Evolutionary conservation across 2,113 vertebrate species (phyloP), one percentile per base, ranked within the genome.

Genomic region (Chlamydotis undulata): DNA sequence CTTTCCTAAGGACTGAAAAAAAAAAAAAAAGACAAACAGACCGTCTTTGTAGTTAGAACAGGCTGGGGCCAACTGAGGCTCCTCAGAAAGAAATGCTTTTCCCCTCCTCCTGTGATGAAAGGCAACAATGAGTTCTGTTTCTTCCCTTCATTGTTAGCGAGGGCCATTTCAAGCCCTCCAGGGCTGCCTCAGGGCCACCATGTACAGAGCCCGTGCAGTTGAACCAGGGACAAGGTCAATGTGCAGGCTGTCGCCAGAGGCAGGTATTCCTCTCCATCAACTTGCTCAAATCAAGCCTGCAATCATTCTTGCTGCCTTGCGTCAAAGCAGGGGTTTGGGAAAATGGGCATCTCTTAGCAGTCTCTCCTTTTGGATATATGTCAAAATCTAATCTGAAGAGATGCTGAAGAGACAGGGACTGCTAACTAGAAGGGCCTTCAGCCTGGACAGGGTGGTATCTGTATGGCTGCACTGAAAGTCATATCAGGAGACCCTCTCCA

Each of bases 141-240:
- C 55, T 69, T 83, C 33, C 14, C 18, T 7, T 65, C 0, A 0
- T 21, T 79, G 43, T 14, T 86, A 70, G 7, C 3, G 21, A 73
- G 39, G 53, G 33, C 25, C 31, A 70, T 87, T 77, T 71, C 73
- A 89, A 25, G 4, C 8, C 28, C 18, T 43, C 25, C 11, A 61
- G 35, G 57, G 57, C 53, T 86, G 21, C 28, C 6, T 0, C 21
- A 31, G 39, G 53, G 25, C 25, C 23, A 12, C 63, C 28, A 19
- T 3, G 6, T 12, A n/a, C 15, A 35, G n/a, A 55, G 12, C 12
- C 35, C 11, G 2, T 25, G 35, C 28, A 78, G 52, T 47, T 3
- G 3, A 77, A 45, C 4, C 21, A 45, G 17, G 37, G 37, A 24
- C 37, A 37, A 41, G 0, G 2, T 10, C 22, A 55, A 24, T 9